Percentiles rank a stretch among this genome's conserved stretches.
Conservation (phyloP, 2,888 invertebrate species). For the Ariolimax columbianus region DNA sequence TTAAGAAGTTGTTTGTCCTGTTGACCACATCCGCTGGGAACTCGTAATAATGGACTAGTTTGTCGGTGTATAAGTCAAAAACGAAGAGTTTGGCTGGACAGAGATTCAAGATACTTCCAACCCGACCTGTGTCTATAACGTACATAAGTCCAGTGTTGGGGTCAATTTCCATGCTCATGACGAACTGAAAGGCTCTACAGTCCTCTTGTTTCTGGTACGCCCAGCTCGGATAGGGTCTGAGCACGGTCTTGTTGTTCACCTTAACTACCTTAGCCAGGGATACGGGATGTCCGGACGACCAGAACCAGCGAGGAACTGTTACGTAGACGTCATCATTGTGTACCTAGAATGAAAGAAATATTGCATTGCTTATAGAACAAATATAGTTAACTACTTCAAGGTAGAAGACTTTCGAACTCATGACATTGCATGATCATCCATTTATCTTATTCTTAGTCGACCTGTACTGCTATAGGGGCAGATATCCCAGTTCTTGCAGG, state of each 20-base stretch:
- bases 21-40: conserved; percentile 63
- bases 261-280: conserved; percentile 55
- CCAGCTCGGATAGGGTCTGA: conserved; percentile 68
- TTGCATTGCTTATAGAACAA: no score
- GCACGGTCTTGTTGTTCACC: conserved; percentile 45
- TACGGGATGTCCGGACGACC: conserved; percentile 50
- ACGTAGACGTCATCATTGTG: conserved; percentile 64
- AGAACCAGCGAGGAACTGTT: conserved; percentile 65
- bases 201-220: conserved; percentile 63
- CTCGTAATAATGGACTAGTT: conserved; percentile 58
- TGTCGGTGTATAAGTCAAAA: conserved; percentile 61
- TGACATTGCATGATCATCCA: no score
- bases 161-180: conserved; percentile 71
- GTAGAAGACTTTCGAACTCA: no score
- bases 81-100: conserved; percentile 71
- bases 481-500: no score
- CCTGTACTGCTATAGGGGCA: no score
- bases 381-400: no score
- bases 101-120: conserved; percentile 49
- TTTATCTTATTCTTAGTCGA: no score
- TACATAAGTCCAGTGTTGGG: conserved; percentile 68
- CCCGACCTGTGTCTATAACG: conserved; percentile 67
- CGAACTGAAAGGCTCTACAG: conserved; percentile 68
- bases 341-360: conserved; percentile 42
- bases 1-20: conserved; percentile 62